Conservation (phyloP, 2,113 vertebrate species). For the Oncorhynchus mykiss region DNA sequence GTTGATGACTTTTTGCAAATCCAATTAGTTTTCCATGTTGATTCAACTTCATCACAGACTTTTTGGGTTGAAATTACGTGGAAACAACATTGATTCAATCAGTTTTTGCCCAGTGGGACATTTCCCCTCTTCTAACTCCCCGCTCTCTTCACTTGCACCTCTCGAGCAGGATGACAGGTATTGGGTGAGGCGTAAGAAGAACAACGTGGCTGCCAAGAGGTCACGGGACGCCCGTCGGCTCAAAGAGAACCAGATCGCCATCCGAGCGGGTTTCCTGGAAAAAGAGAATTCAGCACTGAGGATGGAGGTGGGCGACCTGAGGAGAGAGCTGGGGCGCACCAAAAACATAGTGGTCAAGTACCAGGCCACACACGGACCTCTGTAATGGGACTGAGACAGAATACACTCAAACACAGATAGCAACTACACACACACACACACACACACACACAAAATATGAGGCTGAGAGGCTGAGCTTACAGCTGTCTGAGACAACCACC, state of each 20-base stretch:
- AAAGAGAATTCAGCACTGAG: constrained; percentile 89
- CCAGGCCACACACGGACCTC: constrained; percentile 79
- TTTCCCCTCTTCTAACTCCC: constrained; percentile 20
- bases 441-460: too few relatives aligned
- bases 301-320: constrained; percentile 85
- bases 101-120: not conserved
- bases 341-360: constrained; percentile 88
- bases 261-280: constrained; percentile 87
- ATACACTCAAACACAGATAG: not conserved
- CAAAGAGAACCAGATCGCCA: constrained; percentile 93
- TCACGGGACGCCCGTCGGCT: constrained; percentile 86
- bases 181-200: constrained; percentile 90
- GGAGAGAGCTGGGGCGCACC: constrained; percentile 87
- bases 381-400: constrained; percentile 60
- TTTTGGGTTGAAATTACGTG: too few relatives aligned
- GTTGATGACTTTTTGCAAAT: too few relatives aligned
- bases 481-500: too few relatives aligned
- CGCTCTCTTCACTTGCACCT: constrained; percentile 49
- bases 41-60: too few relatives aligned
- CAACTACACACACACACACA: too few relatives aligned
- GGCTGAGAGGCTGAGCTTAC: too few relatives aligned
- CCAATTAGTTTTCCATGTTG: too few relatives aligned
- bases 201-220: constrained; percentile 90
- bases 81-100: too few relatives aligned
- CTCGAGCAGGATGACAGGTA: constrained; percentile 90